Evolutionary conservation across 1,140 invertebrate genomes (phyloP).

Genomic region (Fopius arisanus): DNA sequence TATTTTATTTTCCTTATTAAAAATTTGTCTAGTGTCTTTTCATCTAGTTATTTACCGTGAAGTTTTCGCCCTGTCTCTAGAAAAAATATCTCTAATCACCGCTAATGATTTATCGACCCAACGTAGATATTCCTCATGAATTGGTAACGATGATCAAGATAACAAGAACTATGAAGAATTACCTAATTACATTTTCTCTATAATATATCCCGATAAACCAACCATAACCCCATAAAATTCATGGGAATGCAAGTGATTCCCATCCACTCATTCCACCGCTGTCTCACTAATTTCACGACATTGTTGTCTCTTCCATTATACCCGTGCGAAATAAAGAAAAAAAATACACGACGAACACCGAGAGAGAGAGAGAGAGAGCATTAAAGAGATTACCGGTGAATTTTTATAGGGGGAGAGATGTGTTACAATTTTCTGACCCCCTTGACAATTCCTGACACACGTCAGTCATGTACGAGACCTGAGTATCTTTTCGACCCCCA

Average conservation of each 20-base stretch:
- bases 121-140: background rate
- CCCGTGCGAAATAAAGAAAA: slow-evolving; percentile 8
- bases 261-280: background rate
- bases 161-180: background rate
- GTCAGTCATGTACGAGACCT: slow-evolving; percentile 6
- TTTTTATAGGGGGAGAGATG: background rate
- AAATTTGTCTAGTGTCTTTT: no score
- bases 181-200: background rate
- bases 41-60: no score
- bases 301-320: slow-evolving; percentile 10
- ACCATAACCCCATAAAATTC: background rate
- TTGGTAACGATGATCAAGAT: background rate
- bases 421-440: slow-evolving; percentile 5
- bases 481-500: background rate
- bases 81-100: no score
- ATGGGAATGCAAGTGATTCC: slow-evolving; percentile 1
- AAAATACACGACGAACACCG: background rate
- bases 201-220: background rate
- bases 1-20: no score
- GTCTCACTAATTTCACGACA: slow-evolving; percentile 6
- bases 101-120: no score
- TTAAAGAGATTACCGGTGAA: background rate
- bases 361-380: background rate
- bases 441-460: background rate
- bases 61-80: no score